These are phyloP conservation scores for Drosophila austrosaltans DNA, from an alignment of 2,888 invertebrate species.

Conservation along the genomic window DNA sequence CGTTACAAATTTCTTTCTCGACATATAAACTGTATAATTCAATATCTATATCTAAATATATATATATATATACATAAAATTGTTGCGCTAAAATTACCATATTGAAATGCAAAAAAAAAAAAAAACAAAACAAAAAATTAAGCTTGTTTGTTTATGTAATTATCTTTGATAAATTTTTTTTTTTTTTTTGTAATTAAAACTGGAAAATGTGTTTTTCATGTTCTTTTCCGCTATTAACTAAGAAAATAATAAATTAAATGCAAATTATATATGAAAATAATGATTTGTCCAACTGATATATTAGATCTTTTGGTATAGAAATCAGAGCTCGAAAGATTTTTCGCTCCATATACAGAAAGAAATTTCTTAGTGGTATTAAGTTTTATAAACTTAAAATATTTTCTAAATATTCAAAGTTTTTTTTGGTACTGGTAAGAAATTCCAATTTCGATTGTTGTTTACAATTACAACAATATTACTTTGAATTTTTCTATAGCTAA, in stretches of 20 bases:
- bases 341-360: too few species aligned
- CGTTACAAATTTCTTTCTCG: conserved; percentile 25
- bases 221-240: conserved; percentile 57
- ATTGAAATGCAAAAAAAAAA: conserved; percentile 47
- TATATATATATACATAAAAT: conserved; percentile 40
- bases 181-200: conserved; percentile 43
- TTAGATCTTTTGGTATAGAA: too few species aligned
- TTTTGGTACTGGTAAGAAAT: too few species aligned
- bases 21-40: conserved; percentile 30
- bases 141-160: conserved; percentile 69
- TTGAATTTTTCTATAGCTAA: too few species aligned
- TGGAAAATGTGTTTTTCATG: conserved; percentile 59
- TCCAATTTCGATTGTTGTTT: too few species aligned
- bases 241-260: conserved; percentile 63
- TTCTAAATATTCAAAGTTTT: too few species aligned
- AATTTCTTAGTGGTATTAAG: too few species aligned
- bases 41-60: conserved; percentile 16
- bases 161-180: conserved; percentile 12
- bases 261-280: conserved; percentile 30
- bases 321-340: too few species aligned
- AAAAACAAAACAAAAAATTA: conserved; percentile 29
- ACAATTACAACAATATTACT: too few species aligned
- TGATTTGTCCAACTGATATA: not conserved
- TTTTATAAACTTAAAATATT: too few species aligned
- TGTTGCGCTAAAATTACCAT: conserved; percentile 70